Evolutionary conservation across 2,113 vertebrate species (phyloP).

Genomic region (Seriola aureovittata): DNA sequence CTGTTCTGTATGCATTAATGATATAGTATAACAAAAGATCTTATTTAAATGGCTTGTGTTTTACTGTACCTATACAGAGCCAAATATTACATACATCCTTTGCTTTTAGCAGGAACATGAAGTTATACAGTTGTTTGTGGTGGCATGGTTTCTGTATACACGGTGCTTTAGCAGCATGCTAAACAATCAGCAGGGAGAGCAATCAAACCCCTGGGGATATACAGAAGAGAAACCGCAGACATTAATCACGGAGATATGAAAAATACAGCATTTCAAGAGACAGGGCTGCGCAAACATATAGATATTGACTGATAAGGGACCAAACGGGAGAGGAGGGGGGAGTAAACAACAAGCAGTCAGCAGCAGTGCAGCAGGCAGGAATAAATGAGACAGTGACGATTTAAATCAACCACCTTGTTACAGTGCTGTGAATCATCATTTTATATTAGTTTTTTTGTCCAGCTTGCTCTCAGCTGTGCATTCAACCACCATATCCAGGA

Average conservation of each 20-base stretch:
- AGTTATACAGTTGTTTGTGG: not conserved
- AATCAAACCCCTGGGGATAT: constrained; percentile 45
- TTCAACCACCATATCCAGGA: too few species aligned
- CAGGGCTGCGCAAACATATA: constrained; percentile 29
- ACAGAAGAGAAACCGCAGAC: constrained; percentile 20
- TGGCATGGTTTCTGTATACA: constrained; percentile 1
- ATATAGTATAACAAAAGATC: not conserved
- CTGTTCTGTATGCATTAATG: not conserved
- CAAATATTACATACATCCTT: not conserved
- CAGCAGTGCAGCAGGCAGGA: not conserved
- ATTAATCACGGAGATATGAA: constrained; percentile 62
- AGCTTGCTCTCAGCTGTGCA: too few species aligned
- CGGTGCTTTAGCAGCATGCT: constrained; percentile 11
- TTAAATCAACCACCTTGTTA: constrained; percentile 17
- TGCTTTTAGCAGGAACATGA: constrained; percentile 1
- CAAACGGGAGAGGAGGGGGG: not conserved
- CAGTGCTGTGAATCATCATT: constrained; percentile 5
- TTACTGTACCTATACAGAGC: not conserved
- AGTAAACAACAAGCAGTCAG: constrained; percentile 23
- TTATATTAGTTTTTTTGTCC: not conserved
- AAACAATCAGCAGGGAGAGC: constrained; percentile 21
- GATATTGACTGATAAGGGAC: constrained; percentile 38
- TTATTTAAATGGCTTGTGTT: not conserved
- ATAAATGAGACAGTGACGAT: constrained; percentile 4
- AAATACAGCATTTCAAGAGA: constrained; percentile 43